Evolutionary conservation across 1,140 invertebrate species (phyloP).

Genomic region (Oncopeltus fasciatus): DNA sequence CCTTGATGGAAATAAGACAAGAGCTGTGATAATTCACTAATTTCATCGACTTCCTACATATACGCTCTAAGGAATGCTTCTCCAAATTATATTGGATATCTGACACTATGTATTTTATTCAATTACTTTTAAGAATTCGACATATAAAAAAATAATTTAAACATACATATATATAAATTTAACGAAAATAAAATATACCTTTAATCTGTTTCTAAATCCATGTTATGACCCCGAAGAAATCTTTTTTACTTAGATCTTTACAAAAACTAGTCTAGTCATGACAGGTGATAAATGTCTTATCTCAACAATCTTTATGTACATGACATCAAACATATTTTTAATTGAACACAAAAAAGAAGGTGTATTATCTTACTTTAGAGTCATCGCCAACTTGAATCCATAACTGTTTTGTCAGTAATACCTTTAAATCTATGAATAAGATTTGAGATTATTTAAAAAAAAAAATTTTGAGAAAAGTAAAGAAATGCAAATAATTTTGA

Average conservation of each 20-base stretch:
- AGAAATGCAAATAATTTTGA: background rate
- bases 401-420: too few relatives aligned
- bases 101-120: background rate
- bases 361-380: too few relatives aligned
- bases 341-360: background rate
- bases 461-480: background rate
- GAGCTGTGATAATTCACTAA: background rate
- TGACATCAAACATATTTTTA: background rate
- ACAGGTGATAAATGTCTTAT: background rate
- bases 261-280: background rate
- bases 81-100: background rate
- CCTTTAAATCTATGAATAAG: too few relatives aligned
- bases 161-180: background rate
- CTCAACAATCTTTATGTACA: background rate
- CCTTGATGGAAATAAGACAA: background rate
- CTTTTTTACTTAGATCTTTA: background rate
- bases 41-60: background rate
- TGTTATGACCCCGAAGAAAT: slow-evolving; percentile 4
- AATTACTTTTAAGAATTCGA: background rate
- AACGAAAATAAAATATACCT: background rate
- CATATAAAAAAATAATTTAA: slow-evolving; percentile 6
- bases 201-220: background rate
- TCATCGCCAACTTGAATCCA: too few relatives aligned
- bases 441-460: background rate
- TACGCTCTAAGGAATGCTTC: background rate